Evolutionary conservation across 2,797 vertebrate species (phyloP), one percentile per base, ranked within the genome.

Genomic region (Halcyon chelicuti): DNA sequence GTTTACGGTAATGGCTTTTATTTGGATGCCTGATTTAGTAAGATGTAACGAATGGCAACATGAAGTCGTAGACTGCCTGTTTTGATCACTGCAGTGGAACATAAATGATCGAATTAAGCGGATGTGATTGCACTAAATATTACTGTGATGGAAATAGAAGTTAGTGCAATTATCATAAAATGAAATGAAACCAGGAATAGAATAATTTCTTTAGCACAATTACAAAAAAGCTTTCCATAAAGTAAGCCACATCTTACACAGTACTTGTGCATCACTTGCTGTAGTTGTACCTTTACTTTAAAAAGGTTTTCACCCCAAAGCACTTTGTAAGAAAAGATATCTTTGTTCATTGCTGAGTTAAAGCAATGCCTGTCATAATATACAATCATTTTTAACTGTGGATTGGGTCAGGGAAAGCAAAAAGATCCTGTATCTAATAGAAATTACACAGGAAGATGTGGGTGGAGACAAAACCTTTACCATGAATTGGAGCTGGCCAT

Each of bases 41-140:
- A 84, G 37, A 90, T 91, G 75, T 72, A 77, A 77, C 1, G 2
- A 88, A 88, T 88, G 68, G 35, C 44, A 82, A 78, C 85, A 84
- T 2, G 29, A 33, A 86, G 58, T 52, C 75, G 35, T 37, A 58
- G 77, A 20, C 17, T 60, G 46, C 40, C 74, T 72, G 42, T 52
- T 97, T 92, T 81, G 88, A 90, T 95, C 94, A 55, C 2, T 13
- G 78, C 52, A 54, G 51, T 67, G 44, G 52, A 91, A 93, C 73
- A 70, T 42, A 88, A 96, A 60, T 60, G 39, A 94, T 84, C 37
- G 51, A 52, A 95, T 94, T 88, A 95, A 95, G 91, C 46, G 31
- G 57, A 21, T 74, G 25, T 67, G 75, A 92, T 90, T 71, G 44
- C 76, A 79, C 62, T 81, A 77, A 92, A 88, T 95, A 77, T 61